These are phyloP conservation scores for Sycobia sp. DNA, from an alignment of 1,140 invertebrate species.

Conservation along the genomic window DNA sequence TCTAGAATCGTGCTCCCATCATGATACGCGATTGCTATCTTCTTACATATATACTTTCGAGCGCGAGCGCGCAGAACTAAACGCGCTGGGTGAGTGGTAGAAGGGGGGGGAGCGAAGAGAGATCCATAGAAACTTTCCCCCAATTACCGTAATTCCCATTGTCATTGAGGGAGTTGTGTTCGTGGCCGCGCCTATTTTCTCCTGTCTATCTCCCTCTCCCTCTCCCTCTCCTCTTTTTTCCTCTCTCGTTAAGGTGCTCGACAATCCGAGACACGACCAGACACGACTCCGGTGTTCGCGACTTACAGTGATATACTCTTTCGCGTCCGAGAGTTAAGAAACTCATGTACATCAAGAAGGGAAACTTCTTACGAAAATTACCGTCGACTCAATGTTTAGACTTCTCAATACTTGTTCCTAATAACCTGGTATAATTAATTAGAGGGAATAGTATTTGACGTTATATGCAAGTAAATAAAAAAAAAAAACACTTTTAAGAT, in stretches of 20 bases:
- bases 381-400: too few relatives aligned
- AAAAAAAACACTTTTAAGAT: too few relatives aligned
- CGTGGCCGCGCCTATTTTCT: background rate
- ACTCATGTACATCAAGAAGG: background rate
- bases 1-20: too few relatives aligned
- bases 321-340: background rate
- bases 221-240: conserved; percentile 6
- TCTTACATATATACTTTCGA: background rate
- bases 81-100: too few relatives aligned
- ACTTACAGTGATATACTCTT: background rate
- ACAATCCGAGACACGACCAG: background rate
- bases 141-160: conserved; percentile 26
- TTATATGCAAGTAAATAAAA: too few relatives aligned
- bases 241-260: conserved; percentile 3
- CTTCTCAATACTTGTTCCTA: too few relatives aligned
- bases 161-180: conserved; percentile 10
- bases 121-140: background rate
- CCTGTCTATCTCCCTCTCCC: background rate
- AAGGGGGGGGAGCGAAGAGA: background rate
- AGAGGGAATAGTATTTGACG: too few relatives aligned
- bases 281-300: too few relatives aligned
- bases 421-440: too few relatives aligned
- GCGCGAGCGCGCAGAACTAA: too few relatives aligned
- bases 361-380: too few relatives aligned
- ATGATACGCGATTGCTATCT: background rate